phyloP scores from a whole-genome alignment of 1,140 invertebrate species.

The Camponotus vicinus region DNA sequence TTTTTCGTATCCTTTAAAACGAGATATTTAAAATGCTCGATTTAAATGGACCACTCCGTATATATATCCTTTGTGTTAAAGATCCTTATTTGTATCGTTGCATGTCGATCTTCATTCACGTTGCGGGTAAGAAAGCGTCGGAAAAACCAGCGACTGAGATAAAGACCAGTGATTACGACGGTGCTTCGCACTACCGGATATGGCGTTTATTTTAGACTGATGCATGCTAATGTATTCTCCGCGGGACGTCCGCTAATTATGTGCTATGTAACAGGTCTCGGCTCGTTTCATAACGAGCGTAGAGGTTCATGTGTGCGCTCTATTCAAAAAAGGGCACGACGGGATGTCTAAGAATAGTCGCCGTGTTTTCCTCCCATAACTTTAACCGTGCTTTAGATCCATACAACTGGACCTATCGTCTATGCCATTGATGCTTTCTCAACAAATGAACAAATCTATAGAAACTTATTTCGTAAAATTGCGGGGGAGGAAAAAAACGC shows the following conservation, averaged over 20 bases:
- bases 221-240: conserved; percentile 73
- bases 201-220: conserved; percentile 73
- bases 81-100: conserved; percentile 21
- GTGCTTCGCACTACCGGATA: conserved; percentile 28
- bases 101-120: conserved; percentile 12
- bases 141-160: conserved; percentile 13
- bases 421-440: neutral
- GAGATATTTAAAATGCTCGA: no score
- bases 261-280: conserved; percentile 45
- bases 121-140: conserved; percentile 12
- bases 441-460: neutral
- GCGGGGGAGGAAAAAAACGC: neutral
- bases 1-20: no score
- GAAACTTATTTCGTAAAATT: neutral
- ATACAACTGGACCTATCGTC: neutral
- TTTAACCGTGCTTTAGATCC: neutral
- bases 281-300: neutral
- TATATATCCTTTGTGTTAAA: neutral
- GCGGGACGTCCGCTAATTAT: conserved; percentile 66
- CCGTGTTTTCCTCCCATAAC: neutral
- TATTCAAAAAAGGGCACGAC: conserved; percentile 18
- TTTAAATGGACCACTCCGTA: no score
- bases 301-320: conserved; percentile 6
- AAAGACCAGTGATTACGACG: conserved; percentile 26
- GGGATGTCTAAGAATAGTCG: conserved; percentile 15